Evolutionary conservation across 2,113 vertebrate species (phyloP).

Genomic region (Camelus dromedarius): DNA sequence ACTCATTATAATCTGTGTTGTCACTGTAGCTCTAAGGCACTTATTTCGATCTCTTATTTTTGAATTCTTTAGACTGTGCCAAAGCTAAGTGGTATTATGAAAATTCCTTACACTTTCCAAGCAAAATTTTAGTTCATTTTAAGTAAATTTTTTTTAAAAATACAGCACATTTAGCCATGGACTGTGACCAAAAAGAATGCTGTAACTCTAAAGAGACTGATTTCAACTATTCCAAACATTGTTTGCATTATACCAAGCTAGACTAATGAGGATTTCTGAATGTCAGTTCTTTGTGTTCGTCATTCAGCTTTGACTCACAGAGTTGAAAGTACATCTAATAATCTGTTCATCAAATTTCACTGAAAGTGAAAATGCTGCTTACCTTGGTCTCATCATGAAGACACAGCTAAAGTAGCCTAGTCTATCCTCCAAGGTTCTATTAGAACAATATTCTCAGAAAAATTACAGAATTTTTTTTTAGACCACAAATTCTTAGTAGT

Average conservation of each 20-base stretch:
- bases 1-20: background rate
- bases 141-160: background rate
- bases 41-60: background rate
- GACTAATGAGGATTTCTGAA: background rate
- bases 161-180: background rate
- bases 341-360: slow-evolving; percentile 5
- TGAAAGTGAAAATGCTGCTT: slow-evolving; percentile 17
- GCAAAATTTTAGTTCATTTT: slow-evolving; percentile 19
- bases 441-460: background rate
- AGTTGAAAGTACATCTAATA: background rate
- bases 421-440: background rate
- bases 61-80: background rate
- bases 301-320: slow-evolving; percentile 14
- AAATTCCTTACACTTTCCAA: slow-evolving; percentile 18
- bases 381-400: background rate
- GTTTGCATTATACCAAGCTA: background rate
- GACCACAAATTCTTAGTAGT: background rate
- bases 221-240: background rate
- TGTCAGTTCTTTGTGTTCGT: background rate
- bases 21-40: background rate
- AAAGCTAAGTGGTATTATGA: background rate
- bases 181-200: background rate
- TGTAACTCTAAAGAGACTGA: background rate
- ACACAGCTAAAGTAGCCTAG: background rate
- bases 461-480: background rate